Evolutionary conservation across 2,797 vertebrate species (phyloP), one percentile per base, ranked within the genome.

Genomic region (Setipinna tenuifilis): DNA sequence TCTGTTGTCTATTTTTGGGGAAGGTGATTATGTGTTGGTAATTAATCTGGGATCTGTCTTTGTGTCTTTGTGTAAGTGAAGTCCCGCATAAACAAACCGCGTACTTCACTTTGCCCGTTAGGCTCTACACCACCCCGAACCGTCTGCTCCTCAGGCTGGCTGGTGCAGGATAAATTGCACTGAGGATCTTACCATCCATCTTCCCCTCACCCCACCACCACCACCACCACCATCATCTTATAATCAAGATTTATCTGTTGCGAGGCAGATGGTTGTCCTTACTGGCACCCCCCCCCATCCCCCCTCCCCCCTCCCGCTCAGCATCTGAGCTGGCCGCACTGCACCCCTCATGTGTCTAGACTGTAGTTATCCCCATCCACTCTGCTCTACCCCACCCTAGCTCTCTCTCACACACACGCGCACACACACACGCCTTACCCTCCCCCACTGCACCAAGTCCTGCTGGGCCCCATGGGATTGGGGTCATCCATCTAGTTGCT

Each of bases 171-270:
- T 58, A 35, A 46, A 84, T 82, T 80, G n/a, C 85, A 83, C 83
- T 31, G n/a, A 58, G 57, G 84, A 85, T 86, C 84, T 83, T 81
- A 57, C 61, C 82, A 28, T 87, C 23, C 23, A 10, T 46, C 59
- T 86, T 83, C 81, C 81, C 78, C 78, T 9, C 28, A 62, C 71
- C 83, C 68, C n/a, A n/a, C n/a, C n/a, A n/a, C n/a, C n/a, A n/a
- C n/a, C n/a, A n/a, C n/a, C n/a, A n/a, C n/a, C n/a, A n/a, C 82
- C 83, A 84, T 80, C 80, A 58, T 87, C 81, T 83, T 82, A 71
- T 87, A 88, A 91, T 91, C 87, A 85, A 89, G 88, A 87, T 88
- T 87, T 83, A 91, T 89, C 87, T 85, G 83, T 81, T 83, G 54
- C 7, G 21, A 84, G 80, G 88, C 90, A 90, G 89, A 91, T 90